These are phyloP conservation scores for Mesorhabditis spiculigera DNA, from an alignment of 2,888 invertebrate species.

Conservation along the genomic window DNA sequence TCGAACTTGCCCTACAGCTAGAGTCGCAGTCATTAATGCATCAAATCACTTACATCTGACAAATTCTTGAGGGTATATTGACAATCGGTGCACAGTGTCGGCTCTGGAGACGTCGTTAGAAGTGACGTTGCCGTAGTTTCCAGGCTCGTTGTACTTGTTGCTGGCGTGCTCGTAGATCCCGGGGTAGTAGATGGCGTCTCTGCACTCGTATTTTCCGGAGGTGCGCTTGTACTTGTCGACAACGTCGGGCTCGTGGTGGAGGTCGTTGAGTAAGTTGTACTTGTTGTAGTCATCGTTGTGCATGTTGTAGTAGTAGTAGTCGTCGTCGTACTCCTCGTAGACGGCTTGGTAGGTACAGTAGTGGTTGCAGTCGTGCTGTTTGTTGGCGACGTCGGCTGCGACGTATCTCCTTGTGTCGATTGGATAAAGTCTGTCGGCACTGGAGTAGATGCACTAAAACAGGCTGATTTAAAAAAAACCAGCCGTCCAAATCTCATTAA, in stretches of 20 bases:
- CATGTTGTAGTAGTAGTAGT: background rate
- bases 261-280: background rate
- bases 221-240: background rate
- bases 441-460: too few species aligned
- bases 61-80: conserved; percentile 14
- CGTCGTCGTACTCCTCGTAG: too few species aligned
- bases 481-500: too few species aligned
- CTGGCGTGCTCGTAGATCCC: conserved; percentile 2
- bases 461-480: too few species aligned
- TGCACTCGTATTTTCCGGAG: background rate
- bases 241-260: background rate
- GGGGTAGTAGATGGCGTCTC: background rate
- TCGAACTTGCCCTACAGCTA: conserved; percentile 9
- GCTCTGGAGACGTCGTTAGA: background rate
- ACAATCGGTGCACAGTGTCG: conserved; percentile 1
- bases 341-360: too few species aligned
- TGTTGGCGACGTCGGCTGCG: too few species aligned
- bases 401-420: too few species aligned
- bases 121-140: background rate
- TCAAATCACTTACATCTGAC: conserved; percentile 11
- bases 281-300: background rate
- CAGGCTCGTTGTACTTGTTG: conserved; percentile 3
- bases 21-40: too few species aligned
- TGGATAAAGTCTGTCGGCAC: too few species aligned
- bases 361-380: too few species aligned